Base-by-base conservation (phyloP, 1,140 invertebrate species). In the Eueides isabella region DNA sequence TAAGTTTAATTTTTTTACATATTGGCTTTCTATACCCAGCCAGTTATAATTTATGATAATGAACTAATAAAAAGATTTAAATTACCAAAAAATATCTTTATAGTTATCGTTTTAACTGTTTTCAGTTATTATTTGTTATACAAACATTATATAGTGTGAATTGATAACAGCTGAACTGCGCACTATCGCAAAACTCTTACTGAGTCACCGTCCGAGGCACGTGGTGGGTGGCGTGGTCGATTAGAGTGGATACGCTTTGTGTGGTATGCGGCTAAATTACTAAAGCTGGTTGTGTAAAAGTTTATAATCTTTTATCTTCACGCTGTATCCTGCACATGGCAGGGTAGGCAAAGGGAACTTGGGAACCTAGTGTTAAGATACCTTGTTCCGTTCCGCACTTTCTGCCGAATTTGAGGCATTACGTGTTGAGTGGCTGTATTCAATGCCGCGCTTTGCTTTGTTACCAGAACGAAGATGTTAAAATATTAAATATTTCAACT, bases 101-200 rank as follows among this genome's bases (percentile, higher is more conserved):
- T 19, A 44, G 7, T 0, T 19, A 19, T 9, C n/a, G 19, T 44
- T 44, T 44, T 19, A 44, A 44, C 12, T 16, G 4, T 14, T 16
- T 38, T 38, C 35, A 38, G 14, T 2, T 16, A 14, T 38, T 14
- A 38, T 5, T 38, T 44, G 19, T n/a, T 44, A 19, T 19, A 19
- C 41, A 44, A 44, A 44, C 41, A 44, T 44, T 48, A 23, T 23
- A 23, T 55, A 55, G 9, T 23, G 23, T 55, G 48, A 55, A 55
- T 55, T 55, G 48, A 55, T 55, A 55, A 55, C 48, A 55, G 48
- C 48, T 26, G 48, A 55, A 55, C 48, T 55, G 48, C 48, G 48
- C 48, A 55, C 48, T 55, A 55, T 55, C 48, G 48, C 23, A 2
- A 23, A 55, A 55, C 48, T 26, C 48, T 55, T 26, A 55, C 48